Evolutionary conservation across 2,888 invertebrate species (phyloP).

Genomic region (Cerceris ruficornis): DNA sequence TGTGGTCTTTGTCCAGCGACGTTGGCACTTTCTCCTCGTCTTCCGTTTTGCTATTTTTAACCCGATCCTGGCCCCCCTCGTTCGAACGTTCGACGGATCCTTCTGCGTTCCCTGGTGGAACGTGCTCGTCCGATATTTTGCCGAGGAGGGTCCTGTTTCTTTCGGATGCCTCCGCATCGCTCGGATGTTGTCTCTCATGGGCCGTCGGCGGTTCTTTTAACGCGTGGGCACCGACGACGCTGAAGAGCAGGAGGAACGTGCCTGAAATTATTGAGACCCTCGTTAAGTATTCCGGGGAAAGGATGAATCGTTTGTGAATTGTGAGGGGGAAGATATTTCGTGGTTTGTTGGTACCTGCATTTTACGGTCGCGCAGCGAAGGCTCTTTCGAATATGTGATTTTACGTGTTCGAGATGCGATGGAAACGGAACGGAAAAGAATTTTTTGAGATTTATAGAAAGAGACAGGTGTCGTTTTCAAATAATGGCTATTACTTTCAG

Average conservation of each 20-base stretch:
- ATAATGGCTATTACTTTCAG: too few species aligned
- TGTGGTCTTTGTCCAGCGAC: constrained; percentile 6
- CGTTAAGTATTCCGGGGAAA: too few species aligned
- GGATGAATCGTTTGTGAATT: too few species aligned
- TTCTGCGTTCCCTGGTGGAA: not conserved
- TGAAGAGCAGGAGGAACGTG: constrained; percentile 59
- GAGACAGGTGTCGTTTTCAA: too few species aligned
- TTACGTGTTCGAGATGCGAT: too few species aligned
- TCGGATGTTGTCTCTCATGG: constrained; percentile 15
- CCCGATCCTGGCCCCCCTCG: not conserved
- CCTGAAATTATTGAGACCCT: constrained; percentile 51
- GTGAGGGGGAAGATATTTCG: too few species aligned
- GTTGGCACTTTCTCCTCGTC: constrained; percentile 31
- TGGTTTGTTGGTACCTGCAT: too few species aligned
- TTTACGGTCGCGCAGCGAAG: too few species aligned
- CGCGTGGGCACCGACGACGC: constrained; percentile 43
- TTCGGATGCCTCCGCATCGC: not conserved
- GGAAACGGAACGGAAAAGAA: not conserved
- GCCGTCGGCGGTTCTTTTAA: constrained; percentile 11
- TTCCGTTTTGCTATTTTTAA: constrained; percentile 9
- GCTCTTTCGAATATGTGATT: too few species aligned
- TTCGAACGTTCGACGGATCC: not conserved
- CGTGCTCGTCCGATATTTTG: constrained; percentile 11
- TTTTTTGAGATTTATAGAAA: not conserved
- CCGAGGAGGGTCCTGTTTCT: constrained; percentile 15